Evolutionary conservation across 2,113 vertebrate genomes (phyloP).

Genomic region (Oncorhynchus nerka): DNA sequence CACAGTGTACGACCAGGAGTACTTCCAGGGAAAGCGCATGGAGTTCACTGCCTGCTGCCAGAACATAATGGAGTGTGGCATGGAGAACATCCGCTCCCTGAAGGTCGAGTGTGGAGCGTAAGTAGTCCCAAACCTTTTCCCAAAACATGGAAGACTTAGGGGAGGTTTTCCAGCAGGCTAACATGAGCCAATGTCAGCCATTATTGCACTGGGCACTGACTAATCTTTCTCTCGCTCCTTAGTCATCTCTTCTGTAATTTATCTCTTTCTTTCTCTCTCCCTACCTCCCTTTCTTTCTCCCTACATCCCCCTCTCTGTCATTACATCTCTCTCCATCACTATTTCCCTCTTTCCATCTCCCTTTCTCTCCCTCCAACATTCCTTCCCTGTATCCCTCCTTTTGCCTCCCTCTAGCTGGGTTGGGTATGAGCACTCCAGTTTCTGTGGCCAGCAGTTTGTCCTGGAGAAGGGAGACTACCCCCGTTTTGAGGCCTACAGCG

Average conservation of each 20-base stretch:
- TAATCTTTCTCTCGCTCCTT: no score
- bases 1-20: constrained; percentile 93
- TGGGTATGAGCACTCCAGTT: constrained; percentile 93
- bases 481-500: constrained; percentile 93
- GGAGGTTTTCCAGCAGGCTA: not conserved
- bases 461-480: constrained; percentile 98
- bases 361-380: not conserved
- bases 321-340: not conserved
- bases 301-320: not conserved
- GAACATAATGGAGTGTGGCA: constrained; percentile 89
- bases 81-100: constrained; percentile 91
- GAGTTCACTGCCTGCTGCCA: constrained; percentile 91
- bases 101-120: constrained; percentile 95
- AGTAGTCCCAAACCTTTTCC: constrained; percentile 59
- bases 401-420: constrained; percentile 80
- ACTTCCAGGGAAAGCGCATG: constrained; percentile 93
- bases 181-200: not conserved
- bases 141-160: not conserved
- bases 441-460: constrained; percentile 94
- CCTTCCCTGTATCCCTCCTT: not conserved
- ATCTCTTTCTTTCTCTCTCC: no score
- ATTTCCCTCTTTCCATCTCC: not conserved
- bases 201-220: not conserved
- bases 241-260: no score
- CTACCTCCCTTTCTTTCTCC: no score